Base-by-base conservation (phyloP, 1,140 invertebrate species). In the Pseudachorutes palmiensis region DNA sequence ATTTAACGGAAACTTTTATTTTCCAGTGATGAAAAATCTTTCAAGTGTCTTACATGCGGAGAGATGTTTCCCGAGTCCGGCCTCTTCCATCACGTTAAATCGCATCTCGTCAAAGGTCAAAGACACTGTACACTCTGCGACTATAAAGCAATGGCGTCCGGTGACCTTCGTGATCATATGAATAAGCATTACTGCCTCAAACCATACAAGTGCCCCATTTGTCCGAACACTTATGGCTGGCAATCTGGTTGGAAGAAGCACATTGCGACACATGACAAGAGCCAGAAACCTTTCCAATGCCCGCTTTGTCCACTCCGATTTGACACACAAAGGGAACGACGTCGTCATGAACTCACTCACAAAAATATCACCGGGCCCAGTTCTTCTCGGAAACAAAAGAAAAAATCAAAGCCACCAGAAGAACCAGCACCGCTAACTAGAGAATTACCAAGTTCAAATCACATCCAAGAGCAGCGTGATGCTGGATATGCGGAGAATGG, bases 81-180 rank as follows among this genome's bases (percentile, higher is more conserved):
- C 3, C 32, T 63, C 24, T 48, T 41, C 16, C 5, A 5, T 2
- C 61, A 63, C 61, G 29, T 63, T 9, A 41, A 41, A 48, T 5
- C 30, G 29, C 61, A 63, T 29, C 22, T 63, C 9, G 16, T 5
- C 22, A 63, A 63, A 26, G 61, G 61, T 29, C 61, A 63, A 36
- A 28, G 19, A 14, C 31, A 63, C 2, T 63, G 61, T 29, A 24
- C 32, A 26, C 32, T 45, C 33, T 63, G 61, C 24, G 28, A 5
- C 3, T 63, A 63, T 29, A 3, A 26, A 9, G 31, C 30, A 3
- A 45, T 36, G 22, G 31, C 26, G 19, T 26, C 33, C 3, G 31
- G 31, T 28, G 32, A 63, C 24, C 61, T 63, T 12, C 30, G 24
- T 24, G 61, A 63, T 14, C 61, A 63, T 28, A 41, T 63, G 26